These are phyloP conservation scores for Solea senegalensis DNA, from an alignment of 2,113 vertebrate genomes.

Conservation along the genomic window DNA sequence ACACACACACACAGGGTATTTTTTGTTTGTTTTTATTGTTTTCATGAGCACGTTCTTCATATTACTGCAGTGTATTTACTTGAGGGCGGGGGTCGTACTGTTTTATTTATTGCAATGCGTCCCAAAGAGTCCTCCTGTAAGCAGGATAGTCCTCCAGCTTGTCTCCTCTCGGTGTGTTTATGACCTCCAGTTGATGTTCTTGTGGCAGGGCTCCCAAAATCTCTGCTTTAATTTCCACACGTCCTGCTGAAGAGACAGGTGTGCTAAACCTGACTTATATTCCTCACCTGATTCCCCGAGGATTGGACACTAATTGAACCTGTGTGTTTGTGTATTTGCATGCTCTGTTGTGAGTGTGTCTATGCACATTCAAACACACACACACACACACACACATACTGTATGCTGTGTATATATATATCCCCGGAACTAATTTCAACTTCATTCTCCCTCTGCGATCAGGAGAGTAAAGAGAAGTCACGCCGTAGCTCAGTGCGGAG, in stretches of 20 bases:
- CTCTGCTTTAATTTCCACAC: constrained; percentile 55
- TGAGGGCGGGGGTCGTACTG: constrained; percentile 5
- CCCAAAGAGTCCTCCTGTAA: constrained; percentile 41
- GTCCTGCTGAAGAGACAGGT: constrained; percentile 51
- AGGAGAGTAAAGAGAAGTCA: constrained; percentile 50
- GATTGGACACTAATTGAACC: constrained; percentile 62
- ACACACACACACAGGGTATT: constrained; percentile 6
- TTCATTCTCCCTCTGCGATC: constrained; percentile 46
- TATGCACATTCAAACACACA: not conserved
- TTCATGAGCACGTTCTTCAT: constrained; percentile 6
- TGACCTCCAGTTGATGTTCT: constrained; percentile 53
- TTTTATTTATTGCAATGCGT: constrained; percentile 64
- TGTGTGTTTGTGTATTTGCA: constrained; percentile 29
- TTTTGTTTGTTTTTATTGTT: constrained; percentile 30
- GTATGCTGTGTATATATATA: not conserved
- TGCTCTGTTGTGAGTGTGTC: constrained; percentile 2
- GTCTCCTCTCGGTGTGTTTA: constrained; percentile 60
- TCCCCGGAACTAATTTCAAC: constrained; percentile 61
- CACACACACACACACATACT: not conserved
- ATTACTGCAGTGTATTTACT: constrained; percentile 30
- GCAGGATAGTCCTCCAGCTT: constrained; percentile 43
- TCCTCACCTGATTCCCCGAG: constrained; percentile 32
- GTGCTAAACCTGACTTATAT: constrained; percentile 67
- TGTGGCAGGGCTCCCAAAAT: constrained; percentile 46
- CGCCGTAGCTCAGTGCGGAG: constrained; percentile 63